Percentiles rank a stretch among this genome's conserved stretches.
These are phyloP conservation scores for Enhydra lutris DNA, from an alignment of 2,113 vertebrate species.

Conservation along the genomic window DNA sequence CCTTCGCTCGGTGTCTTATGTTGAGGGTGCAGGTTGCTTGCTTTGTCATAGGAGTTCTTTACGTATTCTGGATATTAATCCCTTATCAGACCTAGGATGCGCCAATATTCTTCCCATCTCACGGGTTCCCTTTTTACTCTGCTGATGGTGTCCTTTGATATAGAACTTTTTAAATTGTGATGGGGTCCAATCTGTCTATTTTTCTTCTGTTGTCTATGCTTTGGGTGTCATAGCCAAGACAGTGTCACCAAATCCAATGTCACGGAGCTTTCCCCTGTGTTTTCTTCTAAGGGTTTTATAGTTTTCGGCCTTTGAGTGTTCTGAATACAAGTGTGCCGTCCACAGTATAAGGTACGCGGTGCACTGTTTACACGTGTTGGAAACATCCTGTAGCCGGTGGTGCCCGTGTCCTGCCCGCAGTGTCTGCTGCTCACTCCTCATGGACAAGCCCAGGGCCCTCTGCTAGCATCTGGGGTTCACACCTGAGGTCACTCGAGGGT, in stretches of 20 bases:
- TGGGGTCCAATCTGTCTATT: neutral
- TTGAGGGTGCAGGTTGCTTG: neutral
- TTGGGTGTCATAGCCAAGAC: neutral
- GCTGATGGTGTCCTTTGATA: neutral
- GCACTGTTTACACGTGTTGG: fast-evolving
- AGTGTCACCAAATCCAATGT: neutral
- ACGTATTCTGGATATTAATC: neutral
- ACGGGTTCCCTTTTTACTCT: neutral
- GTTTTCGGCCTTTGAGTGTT: neutral
- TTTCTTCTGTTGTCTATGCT: neutral
- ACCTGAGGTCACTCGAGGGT: neutral
- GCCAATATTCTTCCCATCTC: neutral
- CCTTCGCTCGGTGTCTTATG: neutral
- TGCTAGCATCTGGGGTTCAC: neutral
- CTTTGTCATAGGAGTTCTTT: neutral
- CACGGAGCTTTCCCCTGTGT: neutral
- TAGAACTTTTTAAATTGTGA: neutral
- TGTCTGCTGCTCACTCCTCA: too few species aligned
- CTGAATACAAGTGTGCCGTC: neutral
- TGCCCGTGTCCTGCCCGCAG: neutral
- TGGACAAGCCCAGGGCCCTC: neutral
- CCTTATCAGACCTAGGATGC: neutral
- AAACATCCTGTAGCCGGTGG: too few species aligned
- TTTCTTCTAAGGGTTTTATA: neutral
- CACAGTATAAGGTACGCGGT: fast-evolving